Base-by-base conservation (phyloP, 92 coral and sea anemone genomes). In the Epizoanthus rinbou region DNA sequence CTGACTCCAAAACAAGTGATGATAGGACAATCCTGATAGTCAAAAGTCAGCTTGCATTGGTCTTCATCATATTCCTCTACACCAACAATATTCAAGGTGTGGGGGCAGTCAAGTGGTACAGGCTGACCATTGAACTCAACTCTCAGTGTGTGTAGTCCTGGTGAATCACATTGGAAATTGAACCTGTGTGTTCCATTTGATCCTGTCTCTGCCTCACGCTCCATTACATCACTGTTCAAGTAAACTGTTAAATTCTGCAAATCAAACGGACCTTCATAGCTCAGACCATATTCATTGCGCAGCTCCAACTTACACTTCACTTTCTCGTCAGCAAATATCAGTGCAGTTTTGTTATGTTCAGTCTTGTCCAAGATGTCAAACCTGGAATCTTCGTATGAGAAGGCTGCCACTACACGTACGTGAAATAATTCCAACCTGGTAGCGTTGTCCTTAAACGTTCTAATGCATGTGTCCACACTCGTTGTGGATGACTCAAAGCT, bases 291-390 rank as follows among this genome's bases (percentile, higher is more conserved):
- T 15, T 60, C 57, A 41, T 76, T 69, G 52, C 70, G 69, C 50
- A 76, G 57, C 13, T 76, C 70, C n/a, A 76, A n/a, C 25, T 76
- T 19, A 39, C 82, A 76, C 11, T 76, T 39, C 10, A 76, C 64
- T 35, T 16, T 21, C 23, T 59, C 53, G 3, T 76, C 69, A 33
- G 43, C 70, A 60, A 76, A 76, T 76, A 76, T 57, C 14, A 69
- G 57, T 31, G 45, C 21, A 8, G 21, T 25, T 18, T 60, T 2
- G 53, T 47, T 17, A 21, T 59, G n/a, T 53, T 58, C 41, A 76
- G 58, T 35, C 14, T 33, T 22, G 25, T 76, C 8, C 23, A 76
- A 58, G 35, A 76, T 58, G 14, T 59, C 6, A 76, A 76, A 57
- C 70, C 15, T 76, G 21, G 82, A 76, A 13, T 59, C 22, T 41